These are phyloP conservation scores for Vimba vimba DNA, from an alignment of 2,113 vertebrate genomes.

Conservation along the genomic window DNA sequence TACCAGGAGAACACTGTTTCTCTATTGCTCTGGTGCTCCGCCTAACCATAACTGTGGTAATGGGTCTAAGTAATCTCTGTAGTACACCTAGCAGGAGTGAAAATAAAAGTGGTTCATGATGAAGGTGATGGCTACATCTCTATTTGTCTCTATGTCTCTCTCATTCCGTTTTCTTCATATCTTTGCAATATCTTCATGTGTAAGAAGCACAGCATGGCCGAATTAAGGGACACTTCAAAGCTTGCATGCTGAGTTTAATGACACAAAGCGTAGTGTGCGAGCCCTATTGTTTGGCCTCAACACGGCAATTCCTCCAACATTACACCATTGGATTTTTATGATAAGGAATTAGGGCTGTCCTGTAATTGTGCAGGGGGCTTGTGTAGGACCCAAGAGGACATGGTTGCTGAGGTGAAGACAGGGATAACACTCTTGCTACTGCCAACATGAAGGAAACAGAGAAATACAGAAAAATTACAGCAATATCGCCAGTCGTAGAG, in stretches of 20 bases:
- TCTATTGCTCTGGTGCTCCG: slow-evolving; percentile 51
- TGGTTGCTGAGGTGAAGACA: slow-evolving; percentile 43
- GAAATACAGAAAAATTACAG: slow-evolving; percentile 53
- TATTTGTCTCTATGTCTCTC: slow-evolving; percentile 38
- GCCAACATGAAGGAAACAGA: slow-evolving; percentile 52
- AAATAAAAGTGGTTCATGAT: slow-evolving; percentile 51
- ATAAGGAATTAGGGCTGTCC: slow-evolving; percentile 61
- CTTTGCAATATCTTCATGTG: slow-evolving; percentile 38
- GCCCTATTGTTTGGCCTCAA: slow-evolving; percentile 55
- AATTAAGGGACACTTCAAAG: slow-evolving; percentile 58
- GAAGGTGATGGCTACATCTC: slow-evolving; percentile 58
- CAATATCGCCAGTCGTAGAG: slow-evolving; percentile 29
- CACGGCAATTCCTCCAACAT: slow-evolving; percentile 56
- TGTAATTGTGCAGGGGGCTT: slow-evolving; percentile 58
- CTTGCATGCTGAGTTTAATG: slow-evolving; percentile 60
- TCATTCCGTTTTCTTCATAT: slow-evolving; percentile 39
- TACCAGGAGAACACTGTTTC: slow-evolving; percentile 50
- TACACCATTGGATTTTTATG: slow-evolving; percentile 62
- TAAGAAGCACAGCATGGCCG: slow-evolving; percentile 40
- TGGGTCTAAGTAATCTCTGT: slow-evolving; percentile 48
- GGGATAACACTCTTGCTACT: slow-evolving; percentile 32
- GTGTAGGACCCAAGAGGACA: slow-evolving; percentile 50
- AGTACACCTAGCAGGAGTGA: slow-evolving; percentile 48
- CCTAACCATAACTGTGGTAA: slow-evolving; percentile 52
- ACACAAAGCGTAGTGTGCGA: slow-evolving; percentile 48